Conservation (phyloP, 2,113 vertebrate genomes). For the Ptychochromis oligacanthus region DNA sequence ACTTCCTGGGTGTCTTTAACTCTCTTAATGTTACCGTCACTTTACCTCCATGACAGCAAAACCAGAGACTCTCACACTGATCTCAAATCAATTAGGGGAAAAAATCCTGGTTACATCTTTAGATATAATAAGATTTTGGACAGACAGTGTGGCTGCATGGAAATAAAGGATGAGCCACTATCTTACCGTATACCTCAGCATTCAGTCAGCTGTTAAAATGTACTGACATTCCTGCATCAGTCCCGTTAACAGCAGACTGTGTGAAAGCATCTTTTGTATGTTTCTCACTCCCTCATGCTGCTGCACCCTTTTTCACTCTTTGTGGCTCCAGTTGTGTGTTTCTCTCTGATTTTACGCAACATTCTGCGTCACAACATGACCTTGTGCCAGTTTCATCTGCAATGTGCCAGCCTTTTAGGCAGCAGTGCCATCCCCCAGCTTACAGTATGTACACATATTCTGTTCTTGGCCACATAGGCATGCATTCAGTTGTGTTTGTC, state of each 20-base stretch:
- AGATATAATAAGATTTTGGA: neutral
- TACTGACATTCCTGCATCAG: neutral
- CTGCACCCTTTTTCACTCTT: constrained; percentile 27
- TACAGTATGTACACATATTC: constrained; percentile 11
- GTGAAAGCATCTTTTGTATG: constrained; percentile 62
- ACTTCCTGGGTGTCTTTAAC: neutral
- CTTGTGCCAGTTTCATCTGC: constrained; percentile 47
- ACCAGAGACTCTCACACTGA: neutral
- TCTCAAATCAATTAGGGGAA: neutral
- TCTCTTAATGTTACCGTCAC: neutral
- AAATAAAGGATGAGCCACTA: neutral
- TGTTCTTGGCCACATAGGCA: constrained; percentile 13
- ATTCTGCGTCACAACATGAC: constrained; percentile 50
- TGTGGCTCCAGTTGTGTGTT: constrained; percentile 33
- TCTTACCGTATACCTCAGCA: constrained; percentile 2
- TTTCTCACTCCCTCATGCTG: constrained; percentile 24
- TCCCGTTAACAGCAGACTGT: constrained; percentile 24
- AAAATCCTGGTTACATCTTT: neutral
- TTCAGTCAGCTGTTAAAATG: neutral
- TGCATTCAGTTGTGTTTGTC: constrained; percentile 23
- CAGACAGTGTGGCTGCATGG: neutral
- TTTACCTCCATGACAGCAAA: neutral
- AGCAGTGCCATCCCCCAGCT: constrained; percentile 47
- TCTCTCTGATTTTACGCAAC: constrained; percentile 45
- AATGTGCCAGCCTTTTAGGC: constrained; percentile 11